phyloP scores from a whole-genome alignment of 2,797 vertebrate genomes.

The Hipposideros larvatus region DNA sequence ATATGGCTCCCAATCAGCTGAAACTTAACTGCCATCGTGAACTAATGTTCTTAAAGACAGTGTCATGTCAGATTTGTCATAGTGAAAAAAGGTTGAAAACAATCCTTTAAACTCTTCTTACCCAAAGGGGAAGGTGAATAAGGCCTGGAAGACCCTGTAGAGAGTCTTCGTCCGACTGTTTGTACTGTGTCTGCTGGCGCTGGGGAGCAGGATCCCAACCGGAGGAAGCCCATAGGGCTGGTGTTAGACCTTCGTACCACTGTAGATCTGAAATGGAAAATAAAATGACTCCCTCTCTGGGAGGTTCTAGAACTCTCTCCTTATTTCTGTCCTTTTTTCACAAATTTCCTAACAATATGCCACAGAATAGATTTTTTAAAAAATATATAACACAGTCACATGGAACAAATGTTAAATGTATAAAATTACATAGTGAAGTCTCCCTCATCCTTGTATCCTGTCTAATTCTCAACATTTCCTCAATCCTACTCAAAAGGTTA shows the following conservation, averaged over 20 bases:
- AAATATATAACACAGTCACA: background rate
- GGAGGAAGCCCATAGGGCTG: conserved; percentile 97
- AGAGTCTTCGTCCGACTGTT: conserved; percentile 92
- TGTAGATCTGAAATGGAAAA: conserved; percentile 89
- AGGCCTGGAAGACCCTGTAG: conserved; percentile 95
- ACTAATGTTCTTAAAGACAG: background rate
- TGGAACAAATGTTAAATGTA: background rate
- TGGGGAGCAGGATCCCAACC: conserved; percentile 93
- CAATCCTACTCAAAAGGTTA: background rate
- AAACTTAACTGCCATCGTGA: background rate
- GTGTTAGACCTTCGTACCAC: conserved; percentile 97
- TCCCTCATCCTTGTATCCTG: background rate
- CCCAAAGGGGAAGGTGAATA: conserved; percentile 97
- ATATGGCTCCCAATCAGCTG: background rate
- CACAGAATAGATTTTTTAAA: background rate
- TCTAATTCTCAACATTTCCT: background rate
- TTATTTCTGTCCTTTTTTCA: background rate
- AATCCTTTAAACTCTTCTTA: conserved; percentile 83
- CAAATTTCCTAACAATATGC: background rate
- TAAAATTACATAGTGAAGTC: background rate
- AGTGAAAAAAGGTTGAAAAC: background rate
- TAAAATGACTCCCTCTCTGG: background rate
- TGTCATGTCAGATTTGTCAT: background rate
- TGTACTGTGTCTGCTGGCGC: conserved; percentile 91
- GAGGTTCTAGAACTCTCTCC: background rate